Conservation (phyloP, 2,888 invertebrate genomes). For the Nemapogon koenigi region DNA sequence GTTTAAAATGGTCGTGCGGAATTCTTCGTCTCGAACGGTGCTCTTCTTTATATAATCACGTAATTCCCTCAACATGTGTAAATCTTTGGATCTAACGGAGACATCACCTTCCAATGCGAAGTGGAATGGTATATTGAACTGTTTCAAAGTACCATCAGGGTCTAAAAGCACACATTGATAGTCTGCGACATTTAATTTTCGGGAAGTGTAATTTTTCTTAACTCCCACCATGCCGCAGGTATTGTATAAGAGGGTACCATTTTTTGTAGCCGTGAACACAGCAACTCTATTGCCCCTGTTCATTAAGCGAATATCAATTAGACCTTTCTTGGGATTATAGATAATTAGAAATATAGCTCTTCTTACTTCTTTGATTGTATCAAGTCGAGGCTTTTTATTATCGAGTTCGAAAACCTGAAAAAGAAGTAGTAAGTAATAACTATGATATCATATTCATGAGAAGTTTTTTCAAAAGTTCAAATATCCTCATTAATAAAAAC, state of each 20-base stretch:
- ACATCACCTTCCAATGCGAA: constrained; percentile 87
- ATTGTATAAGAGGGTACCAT: constrained; percentile 80
- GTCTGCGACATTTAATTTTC: constrained; percentile 65
- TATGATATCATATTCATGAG: constrained; percentile 8
- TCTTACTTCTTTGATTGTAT: constrained; percentile 54
- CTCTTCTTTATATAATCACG: constrained; percentile 70
- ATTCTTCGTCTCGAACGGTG: constrained; percentile 50
- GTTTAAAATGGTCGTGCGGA: constrained; percentile 57
- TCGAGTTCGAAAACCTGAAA: constrained; percentile 53
- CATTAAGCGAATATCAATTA: constrained; percentile 92
- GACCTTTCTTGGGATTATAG: constrained; percentile 90
- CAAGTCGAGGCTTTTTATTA: constrained; percentile 44
- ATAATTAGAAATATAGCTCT: constrained; percentile 86
- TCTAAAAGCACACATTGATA: constrained; percentile 83
- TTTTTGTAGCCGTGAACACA: constrained; percentile 88
- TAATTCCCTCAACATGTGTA: constrained; percentile 82
- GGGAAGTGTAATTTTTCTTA: constrained; percentile 57
- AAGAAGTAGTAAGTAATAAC: no score
- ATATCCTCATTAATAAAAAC: background rate
- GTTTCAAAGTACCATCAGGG: constrained; percentile 81
- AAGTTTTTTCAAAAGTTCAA: background rate
- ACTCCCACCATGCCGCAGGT: constrained; percentile 83
- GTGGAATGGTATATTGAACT: constrained; percentile 89
- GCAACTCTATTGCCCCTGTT: constrained; percentile 90
- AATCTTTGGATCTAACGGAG: constrained; percentile 85